A percentile compares a stretch with the other conserved stretches of the same genome.
These are phyloP conservation scores for Progne subis DNA, from an alignment of 2,113 vertebrate species.

Conservation along the genomic window DNA sequence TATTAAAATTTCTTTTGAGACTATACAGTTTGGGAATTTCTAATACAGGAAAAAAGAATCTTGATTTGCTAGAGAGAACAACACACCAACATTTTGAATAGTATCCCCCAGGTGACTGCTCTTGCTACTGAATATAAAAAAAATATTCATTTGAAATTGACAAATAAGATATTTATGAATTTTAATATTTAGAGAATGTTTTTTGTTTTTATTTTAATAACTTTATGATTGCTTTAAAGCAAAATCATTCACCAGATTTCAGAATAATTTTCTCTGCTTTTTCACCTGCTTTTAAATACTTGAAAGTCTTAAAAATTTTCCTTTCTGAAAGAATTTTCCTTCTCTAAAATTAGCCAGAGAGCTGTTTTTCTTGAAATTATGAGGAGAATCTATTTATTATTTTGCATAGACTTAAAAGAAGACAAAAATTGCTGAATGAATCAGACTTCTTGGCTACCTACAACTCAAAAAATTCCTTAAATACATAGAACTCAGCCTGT, in stretches of 20 bases:
- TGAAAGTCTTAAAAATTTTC: neutral
- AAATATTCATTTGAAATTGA: neutral
- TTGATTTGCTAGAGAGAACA: neutral
- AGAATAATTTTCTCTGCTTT: neutral
- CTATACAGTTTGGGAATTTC: slow-evolving; percentile 21
- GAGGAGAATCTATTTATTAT: neutral
- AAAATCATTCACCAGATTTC: neutral
- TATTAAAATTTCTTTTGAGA: slow-evolving; percentile 49
- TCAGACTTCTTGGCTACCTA: neutral
- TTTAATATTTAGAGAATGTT: neutral
- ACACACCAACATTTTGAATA: neutral
- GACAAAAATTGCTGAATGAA: neutral
- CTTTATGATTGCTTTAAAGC: neutral
- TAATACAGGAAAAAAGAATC: neutral
- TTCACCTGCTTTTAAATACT: neutral
- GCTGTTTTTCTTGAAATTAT: neutral
- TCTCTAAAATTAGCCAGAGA: neutral
- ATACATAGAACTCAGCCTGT: neutral
- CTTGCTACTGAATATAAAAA: neutral
- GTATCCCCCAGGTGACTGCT: neutral
- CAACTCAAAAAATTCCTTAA: neutral
- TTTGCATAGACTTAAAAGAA: neutral
- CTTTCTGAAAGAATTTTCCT: neutral
- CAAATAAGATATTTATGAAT: neutral
- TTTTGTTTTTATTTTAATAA: neutral